These are phyloP conservation scores for Heliconius melpomene DNA, from an alignment of 1,140 invertebrate genomes.

Conservation along the genomic window DNA sequence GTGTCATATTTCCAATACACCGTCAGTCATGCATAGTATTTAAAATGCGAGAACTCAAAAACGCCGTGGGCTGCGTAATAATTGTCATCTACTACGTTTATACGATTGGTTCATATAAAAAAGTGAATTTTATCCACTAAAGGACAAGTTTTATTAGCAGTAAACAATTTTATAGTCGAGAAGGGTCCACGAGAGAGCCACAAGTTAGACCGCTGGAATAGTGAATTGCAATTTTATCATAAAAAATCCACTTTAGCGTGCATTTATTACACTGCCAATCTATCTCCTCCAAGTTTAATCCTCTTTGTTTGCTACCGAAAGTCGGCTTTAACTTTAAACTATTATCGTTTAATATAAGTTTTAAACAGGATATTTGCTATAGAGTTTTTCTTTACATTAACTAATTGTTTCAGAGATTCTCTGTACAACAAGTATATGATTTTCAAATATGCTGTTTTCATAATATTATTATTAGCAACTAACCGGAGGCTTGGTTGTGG, in stretches of 20 bases:
- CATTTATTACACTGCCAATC: neutral
- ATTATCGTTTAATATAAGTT: neutral
- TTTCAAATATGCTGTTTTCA: no score
- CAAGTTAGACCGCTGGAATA: neutral
- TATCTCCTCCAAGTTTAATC: neutral
- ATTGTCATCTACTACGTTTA: neutral
- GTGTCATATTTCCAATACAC: neutral
- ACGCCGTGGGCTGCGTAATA: neutral
- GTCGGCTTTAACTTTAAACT: neutral
- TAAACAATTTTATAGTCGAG: neutral
- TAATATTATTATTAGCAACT: no score
- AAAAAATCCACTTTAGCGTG: neutral
- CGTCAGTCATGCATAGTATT: neutral
- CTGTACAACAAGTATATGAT: no score
- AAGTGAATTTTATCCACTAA: neutral
- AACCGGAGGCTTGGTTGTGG: no score
- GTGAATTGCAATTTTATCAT: slow-evolving; percentile 3
- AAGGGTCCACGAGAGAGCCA: neutral
- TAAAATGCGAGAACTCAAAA: neutral
- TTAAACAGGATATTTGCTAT: neutral
- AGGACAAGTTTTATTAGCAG: neutral
- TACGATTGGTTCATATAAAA: neutral
- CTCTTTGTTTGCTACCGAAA: neutral
- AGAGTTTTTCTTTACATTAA: no score
- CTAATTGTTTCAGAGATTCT: no score